Evolutionary conservation across 2,113 vertebrate species (phyloP).

Genomic region (Brachionichthys hirsutus): DNA sequence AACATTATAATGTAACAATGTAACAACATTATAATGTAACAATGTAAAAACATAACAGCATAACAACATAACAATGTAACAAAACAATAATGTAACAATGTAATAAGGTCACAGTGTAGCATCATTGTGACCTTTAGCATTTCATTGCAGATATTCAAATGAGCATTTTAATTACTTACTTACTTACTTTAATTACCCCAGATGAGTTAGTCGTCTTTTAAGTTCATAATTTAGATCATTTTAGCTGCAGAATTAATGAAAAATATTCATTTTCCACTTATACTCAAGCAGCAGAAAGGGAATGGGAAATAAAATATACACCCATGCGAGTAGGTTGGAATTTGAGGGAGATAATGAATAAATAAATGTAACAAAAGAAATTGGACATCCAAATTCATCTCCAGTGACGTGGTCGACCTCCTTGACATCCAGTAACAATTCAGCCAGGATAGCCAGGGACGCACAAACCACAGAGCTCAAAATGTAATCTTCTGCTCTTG

Average conservation of each 20-base stretch:
- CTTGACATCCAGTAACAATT: constrained; percentile 10
- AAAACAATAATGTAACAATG: too few relatives aligned
- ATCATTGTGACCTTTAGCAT: too few relatives aligned
- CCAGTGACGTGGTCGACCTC: neutral
- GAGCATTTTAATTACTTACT: too few relatives aligned
- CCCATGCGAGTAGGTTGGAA: neutral
- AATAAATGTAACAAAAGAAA: neutral
- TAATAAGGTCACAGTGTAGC: too few relatives aligned
- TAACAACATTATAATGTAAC: neutral
- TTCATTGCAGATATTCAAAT: too few relatives aligned
- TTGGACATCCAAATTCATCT: neutral
- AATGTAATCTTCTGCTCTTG: constrained; percentile 23
- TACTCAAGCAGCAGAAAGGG: too few relatives aligned
- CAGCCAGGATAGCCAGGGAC: constrained; percentile 1
- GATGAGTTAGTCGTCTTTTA: too few relatives aligned
- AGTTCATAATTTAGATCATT: too few relatives aligned
- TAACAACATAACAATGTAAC: too few relatives aligned
- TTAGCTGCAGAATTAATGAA: too few relatives aligned
- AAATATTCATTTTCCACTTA: too few relatives aligned
- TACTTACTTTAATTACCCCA: too few relatives aligned
- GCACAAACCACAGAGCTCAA: constrained; percentile 17
- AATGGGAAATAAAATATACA: neutral
- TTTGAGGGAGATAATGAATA: neutral
- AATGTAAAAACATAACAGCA: neutral
- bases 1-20: neutral